Conservation (phyloP, 1,140 invertebrate genomes). For the Magallana angulata region DNA sequence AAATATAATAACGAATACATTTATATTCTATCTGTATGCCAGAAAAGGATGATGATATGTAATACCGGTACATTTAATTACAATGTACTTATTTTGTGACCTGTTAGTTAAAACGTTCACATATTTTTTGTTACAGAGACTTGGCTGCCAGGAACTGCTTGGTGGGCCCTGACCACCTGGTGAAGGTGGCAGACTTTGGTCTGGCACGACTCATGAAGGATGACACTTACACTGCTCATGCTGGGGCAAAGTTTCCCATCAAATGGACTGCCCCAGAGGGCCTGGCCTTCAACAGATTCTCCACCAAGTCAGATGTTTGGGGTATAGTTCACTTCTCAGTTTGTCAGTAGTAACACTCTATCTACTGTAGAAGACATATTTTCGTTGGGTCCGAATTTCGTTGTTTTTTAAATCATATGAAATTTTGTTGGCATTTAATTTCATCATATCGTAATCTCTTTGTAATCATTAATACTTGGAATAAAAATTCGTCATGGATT, state of each 20-base stretch:
- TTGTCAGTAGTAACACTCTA: not conserved
- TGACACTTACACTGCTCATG: slow-evolving; percentile 98
- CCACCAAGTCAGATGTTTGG: slow-evolving; percentile 90
- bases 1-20: no score
- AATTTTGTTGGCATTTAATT: no score
- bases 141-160: slow-evolving; percentile 98
- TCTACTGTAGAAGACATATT: no score
- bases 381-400: no score
- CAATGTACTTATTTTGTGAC: no score
- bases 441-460: no score
- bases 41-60: no score
- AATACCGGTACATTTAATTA: no score
- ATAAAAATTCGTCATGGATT: no score
- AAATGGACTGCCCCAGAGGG: slow-evolving; percentile 99
- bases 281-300: slow-evolving; percentile 99
- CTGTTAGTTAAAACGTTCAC: slow-evolving; percentile 49
- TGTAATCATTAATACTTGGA: no score
- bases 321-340: slow-evolving; percentile 69
- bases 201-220: slow-evolving; percentile 97
- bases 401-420: no score
- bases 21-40: no score
- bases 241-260: slow-evolving; percentile 99
- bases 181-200: slow-evolving; percentile 97
- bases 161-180: slow-evolving; percentile 96
- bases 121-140: slow-evolving; percentile 85